Percentiles rank a stretch among this genome's conserved stretches.
Evolutionary conservation across 2,888 invertebrate genomes (phyloP).

Genomic region (Melinaea marsaeus): DNA sequence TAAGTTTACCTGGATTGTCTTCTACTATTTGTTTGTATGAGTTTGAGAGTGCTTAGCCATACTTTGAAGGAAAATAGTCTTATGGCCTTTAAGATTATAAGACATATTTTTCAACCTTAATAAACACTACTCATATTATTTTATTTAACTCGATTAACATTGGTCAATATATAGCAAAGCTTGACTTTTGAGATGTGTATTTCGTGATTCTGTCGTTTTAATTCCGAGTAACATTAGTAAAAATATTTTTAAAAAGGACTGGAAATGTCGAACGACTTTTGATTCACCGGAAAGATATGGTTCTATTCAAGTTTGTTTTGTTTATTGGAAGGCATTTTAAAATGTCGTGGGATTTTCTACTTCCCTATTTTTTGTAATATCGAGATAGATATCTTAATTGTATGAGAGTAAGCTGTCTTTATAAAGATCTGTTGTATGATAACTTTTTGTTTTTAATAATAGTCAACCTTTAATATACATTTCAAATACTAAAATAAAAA

Average conservation of each 20-base stretch:
- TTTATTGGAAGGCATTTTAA: slow-evolving; percentile 9
- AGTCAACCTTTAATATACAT: no score
- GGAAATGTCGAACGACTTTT: slow-evolving; percentile 19
- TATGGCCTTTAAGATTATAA: no score
- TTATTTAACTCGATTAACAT: no score
- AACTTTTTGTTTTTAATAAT: neutral
- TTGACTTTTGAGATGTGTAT: neutral
- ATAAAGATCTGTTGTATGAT: neutral
- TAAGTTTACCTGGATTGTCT: slow-evolving; percentile 11
- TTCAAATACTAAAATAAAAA: no score
- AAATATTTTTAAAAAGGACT: slow-evolving; percentile 5
- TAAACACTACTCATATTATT: no score
- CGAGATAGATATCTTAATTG: slow-evolving; percentile 6
- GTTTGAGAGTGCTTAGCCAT: no score
- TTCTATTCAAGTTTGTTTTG: slow-evolving; percentile 6
- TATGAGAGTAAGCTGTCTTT: neutral
- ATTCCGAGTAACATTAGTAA: neutral
- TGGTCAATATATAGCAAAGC: no score
- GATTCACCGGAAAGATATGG: slow-evolving; percentile 18
- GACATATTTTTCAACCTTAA: no score
- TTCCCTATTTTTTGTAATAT: slow-evolving; percentile 5
- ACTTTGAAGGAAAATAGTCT: neutral
- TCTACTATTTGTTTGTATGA: slow-evolving; percentile 12
- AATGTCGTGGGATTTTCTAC: slow-evolving; percentile 11
- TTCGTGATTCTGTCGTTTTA: slow-evolving; percentile 4